Percentiles rank a stretch among this genome's conserved stretches.
Evolutionary conservation across 23 tunicate species (phyloP).

Genomic region (Oikopleura albicans): DNA sequence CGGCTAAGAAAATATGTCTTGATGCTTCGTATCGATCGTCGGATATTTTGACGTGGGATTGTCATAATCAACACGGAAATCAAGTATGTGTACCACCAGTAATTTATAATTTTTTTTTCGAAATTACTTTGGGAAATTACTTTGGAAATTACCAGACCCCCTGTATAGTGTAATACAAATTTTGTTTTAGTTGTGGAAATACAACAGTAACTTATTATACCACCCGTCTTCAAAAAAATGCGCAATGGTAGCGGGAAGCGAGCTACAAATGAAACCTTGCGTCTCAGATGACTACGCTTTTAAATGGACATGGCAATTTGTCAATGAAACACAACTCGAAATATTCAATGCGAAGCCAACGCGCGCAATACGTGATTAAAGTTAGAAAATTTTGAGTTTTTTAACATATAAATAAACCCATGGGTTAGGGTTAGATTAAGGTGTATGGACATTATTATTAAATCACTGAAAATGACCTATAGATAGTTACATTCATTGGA

Average conservation of each 20-base stretch:
- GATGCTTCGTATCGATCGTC: constrained; percentile 26
- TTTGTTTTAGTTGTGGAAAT: constrained; percentile 6
- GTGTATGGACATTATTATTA: too few species aligned
- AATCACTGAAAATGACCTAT: too few species aligned
- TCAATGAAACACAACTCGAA: neutral
- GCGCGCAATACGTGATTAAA: neutral
- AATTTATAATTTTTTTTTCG: too few species aligned
- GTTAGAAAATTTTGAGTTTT: too few species aligned
- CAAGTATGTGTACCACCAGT: too few species aligned
- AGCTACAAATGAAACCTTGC: neutral
- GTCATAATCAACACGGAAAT: constrained; percentile 56
- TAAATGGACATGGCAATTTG: neutral
- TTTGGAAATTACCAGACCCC: too few species aligned
- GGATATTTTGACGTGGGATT: constrained; percentile 29
- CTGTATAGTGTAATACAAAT: too few species aligned
- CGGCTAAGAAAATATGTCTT: constrained; percentile 31
- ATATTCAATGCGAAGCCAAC: neutral
- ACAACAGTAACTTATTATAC: neutral
- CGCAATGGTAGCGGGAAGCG: constrained; percentile 15
- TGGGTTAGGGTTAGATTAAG: too few species aligned
- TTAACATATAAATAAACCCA: too few species aligned
- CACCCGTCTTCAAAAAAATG: constrained; percentile 28
- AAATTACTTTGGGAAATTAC: too few species aligned
- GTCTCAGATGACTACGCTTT: neutral
- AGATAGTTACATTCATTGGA: too few species aligned